A percentile compares a stretch with the other conserved stretches of the same genome.
Evolutionary conservation across 64 coral and sea anemone genomes (phyloP).

Genomic region (Montipora cactus): DNA sequence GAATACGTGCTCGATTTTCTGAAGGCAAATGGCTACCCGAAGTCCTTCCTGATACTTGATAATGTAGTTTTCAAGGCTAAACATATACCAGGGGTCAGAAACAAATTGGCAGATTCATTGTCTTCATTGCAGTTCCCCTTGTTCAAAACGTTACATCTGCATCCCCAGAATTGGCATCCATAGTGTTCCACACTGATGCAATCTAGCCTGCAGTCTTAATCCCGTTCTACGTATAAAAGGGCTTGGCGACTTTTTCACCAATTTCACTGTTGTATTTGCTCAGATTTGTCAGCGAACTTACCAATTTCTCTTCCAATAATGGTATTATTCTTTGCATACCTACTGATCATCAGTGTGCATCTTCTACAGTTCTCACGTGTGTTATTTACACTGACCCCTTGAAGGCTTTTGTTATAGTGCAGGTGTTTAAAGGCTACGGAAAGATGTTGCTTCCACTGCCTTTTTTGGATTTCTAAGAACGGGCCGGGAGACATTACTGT

Average conservation of each 20-base stretch:
- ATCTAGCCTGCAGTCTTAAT: not conserved
- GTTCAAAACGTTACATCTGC: not conserved
- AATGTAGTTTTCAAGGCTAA: constrained; percentile 18
- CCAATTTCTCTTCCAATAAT: too few species aligned
- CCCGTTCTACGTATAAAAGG: not conserved
- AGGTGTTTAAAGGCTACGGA: not conserved
- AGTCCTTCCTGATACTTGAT: not conserved
- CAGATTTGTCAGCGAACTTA: not conserved
- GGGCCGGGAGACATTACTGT: not conserved
- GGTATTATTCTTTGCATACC: too few species aligned
- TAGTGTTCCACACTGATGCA: constrained; percentile 10
- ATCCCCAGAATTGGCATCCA: constrained; percentile 12
- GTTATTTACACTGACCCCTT: too few species aligned
- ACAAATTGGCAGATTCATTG: constrained; percentile 4
- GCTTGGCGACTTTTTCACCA: not conserved
- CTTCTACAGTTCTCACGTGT: too few species aligned
- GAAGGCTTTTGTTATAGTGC: too few species aligned
- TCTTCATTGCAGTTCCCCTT: not conserved
- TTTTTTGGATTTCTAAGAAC: not conserved
- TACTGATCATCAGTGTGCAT: too few species aligned
- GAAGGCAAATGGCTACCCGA: too few species aligned
- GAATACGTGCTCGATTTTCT: too few species aligned
- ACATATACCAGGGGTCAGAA: not conserved
- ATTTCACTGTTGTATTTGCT: not conserved
- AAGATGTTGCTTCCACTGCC: not conserved